These are phyloP conservation scores for Chiloscyllium plagiosum DNA, from an alignment of 2,113 vertebrate species.

Conservation along the genomic window DNA sequence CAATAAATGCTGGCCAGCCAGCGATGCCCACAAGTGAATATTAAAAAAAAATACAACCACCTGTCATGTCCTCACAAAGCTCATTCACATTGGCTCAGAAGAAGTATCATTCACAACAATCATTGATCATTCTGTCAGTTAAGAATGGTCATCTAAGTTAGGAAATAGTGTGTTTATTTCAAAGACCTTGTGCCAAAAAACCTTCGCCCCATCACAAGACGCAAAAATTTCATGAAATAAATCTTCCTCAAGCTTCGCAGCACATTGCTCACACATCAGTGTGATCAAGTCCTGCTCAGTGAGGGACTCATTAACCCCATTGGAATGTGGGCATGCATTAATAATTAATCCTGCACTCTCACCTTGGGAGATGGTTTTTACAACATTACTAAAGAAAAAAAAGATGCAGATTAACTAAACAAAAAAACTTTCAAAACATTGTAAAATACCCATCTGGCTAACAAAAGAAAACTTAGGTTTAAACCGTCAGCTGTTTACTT, in stretches of 20 bases:
- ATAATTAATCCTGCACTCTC: conserved; percentile 24
- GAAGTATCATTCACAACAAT: not conserved
- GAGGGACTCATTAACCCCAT: not conserved
- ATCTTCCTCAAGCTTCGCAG: not conserved
- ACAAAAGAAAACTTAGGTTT: not conserved
- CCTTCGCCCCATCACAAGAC: too few species aligned
- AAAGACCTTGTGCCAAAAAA: not conserved
- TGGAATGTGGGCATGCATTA: not conserved
- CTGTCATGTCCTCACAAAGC: not conserved
- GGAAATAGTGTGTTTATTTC: not conserved
- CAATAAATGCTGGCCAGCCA: too few species aligned
- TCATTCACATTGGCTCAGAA: not conserved
- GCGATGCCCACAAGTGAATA: too few species aligned
- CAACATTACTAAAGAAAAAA: not conserved
- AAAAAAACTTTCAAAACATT: not conserved
- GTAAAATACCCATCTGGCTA: not conserved
- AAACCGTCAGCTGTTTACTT: not conserved
- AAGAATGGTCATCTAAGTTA: not conserved
- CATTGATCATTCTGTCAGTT: not conserved
- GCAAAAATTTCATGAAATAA: not conserved
- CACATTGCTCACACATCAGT: conserved; percentile 1
- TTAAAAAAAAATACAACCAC: not conserved
- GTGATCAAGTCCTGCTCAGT: not conserved
- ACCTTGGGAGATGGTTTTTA: not conserved
- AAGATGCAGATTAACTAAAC: not conserved